Percentiles rank a stretch among this genome's conserved stretches.
These are phyloP conservation scores for Miltochrista miniata DNA, from an alignment of 2,888 invertebrate species.

Conservation along the genomic window DNA sequence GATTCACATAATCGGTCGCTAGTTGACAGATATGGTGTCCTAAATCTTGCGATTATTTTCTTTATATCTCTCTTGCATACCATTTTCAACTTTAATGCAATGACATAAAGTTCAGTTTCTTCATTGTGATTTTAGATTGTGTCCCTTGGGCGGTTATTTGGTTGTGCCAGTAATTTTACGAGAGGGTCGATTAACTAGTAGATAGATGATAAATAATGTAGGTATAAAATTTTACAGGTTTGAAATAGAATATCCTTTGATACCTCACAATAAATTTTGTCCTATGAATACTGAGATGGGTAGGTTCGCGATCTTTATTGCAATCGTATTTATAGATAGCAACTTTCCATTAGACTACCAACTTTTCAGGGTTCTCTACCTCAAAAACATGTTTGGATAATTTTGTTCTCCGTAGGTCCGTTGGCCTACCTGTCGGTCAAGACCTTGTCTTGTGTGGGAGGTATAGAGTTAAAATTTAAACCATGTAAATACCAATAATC, in stretches of 20 bases:
- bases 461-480: too few relatives aligned
- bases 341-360: background rate
- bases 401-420: too few relatives aligned
- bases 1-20: slow-evolving; percentile 69
- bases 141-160: slow-evolving; percentile 48
- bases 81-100: slow-evolving; percentile 35
- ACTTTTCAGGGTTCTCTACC: too few relatives aligned
- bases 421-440: too few relatives aligned
- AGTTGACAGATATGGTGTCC: slow-evolving; percentile 69
- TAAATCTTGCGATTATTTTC: slow-evolving; percentile 74
- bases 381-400: too few relatives aligned
- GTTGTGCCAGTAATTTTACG: slow-evolving; percentile 60
- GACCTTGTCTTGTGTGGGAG: too few relatives aligned
- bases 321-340: background rate
- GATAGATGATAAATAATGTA: slow-evolving; percentile 52
- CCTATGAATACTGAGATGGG: background rate
- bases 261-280: slow-evolving; percentile 12
- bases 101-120: slow-evolving; percentile 29
- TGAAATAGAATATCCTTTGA: slow-evolving; percentile 20
- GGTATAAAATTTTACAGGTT: slow-evolving; percentile 43
- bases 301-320: background rate
- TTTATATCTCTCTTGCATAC: slow-evolving; percentile 42
- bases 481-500: too few relatives aligned
- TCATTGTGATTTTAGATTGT: slow-evolving; percentile 22
- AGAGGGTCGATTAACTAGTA: slow-evolving; percentile 53